phyloP scores from a whole-genome alignment of 2,113 vertebrate species.

The Tachysurus fulvidraco region DNA sequence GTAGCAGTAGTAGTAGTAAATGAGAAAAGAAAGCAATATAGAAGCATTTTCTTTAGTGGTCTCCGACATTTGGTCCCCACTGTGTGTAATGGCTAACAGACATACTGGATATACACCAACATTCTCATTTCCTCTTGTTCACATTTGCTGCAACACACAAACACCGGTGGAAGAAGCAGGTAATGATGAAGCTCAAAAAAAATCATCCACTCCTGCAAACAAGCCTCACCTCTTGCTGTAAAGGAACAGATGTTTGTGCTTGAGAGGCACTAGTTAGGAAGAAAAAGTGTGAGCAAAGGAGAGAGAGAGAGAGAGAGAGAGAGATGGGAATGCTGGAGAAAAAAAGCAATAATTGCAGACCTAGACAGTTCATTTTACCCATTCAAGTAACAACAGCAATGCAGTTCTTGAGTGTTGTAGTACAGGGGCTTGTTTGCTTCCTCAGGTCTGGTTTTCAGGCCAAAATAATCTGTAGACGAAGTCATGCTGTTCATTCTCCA shows the following conservation, averaged over 20 bases:
- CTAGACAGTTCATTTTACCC: slow-evolving; percentile 44
- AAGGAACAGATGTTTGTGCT: slow-evolving; percentile 46
- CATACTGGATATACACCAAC: background rate
- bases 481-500: slow-evolving; percentile 17
- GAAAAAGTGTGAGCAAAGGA: slow-evolving; percentile 30
- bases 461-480: slow-evolving; percentile 23
- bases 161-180: background rate
- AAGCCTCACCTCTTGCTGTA: slow-evolving; percentile 37
- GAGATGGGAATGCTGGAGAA: background rate
- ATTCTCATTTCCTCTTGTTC: slow-evolving; percentile 14
- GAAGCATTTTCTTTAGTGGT: too few relatives aligned
- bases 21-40: too few relatives aligned
- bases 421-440: slow-evolving; percentile 33
- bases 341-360: slow-evolving; percentile 44
- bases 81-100: background rate
- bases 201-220: slow-evolving; percentile 39
- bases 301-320: slow-evolving; percentile 17
- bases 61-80: too few relatives aligned
- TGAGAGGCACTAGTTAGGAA: slow-evolving; percentile 42
- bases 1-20: too few relatives aligned
- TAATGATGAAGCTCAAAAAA: slow-evolving; percentile 11
- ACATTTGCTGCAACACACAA: background rate
- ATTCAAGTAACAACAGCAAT: slow-evolving; percentile 36
- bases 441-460: slow-evolving; percentile 33
- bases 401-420: slow-evolving; percentile 39